Percentiles rank a stretch among this genome's conserved stretches.
These are phyloP conservation scores for Protophormia terraenovae DNA, from an alignment of 2,888 invertebrate species.

Conservation along the genomic window DNA sequence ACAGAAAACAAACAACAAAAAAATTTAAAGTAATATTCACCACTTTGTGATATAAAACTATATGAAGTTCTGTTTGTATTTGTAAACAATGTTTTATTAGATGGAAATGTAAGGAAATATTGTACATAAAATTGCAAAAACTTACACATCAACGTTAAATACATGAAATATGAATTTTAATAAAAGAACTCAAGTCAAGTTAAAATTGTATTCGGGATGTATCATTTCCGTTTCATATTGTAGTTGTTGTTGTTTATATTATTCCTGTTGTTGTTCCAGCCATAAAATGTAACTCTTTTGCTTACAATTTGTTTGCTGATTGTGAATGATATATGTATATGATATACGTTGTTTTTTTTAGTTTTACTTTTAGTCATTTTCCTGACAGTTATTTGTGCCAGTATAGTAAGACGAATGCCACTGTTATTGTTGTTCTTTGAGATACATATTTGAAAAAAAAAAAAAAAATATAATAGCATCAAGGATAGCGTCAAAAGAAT, in stretches of 20 bases:
- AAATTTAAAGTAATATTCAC: not conserved
- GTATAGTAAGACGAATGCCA: slow-evolving; percentile 39
- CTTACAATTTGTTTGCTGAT: slow-evolving; percentile 33
- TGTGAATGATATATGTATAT: slow-evolving; percentile 46
- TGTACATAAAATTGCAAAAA: not conserved
- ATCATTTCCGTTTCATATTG: slow-evolving; percentile 35
- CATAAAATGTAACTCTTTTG: slow-evolving; percentile 33
- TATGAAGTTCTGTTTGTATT: not conserved
- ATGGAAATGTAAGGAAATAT: slow-evolving; percentile 26
- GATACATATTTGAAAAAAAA: slow-evolving; percentile 9
- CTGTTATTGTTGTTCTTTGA: slow-evolving; percentile 40
- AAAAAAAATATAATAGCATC: slow-evolving; percentile 34
- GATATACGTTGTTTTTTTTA: slow-evolving; percentile 9
- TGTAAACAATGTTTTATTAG: slow-evolving; percentile 29
- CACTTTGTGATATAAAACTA: not conserved
- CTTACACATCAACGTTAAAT: not conserved
- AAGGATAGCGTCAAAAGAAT: slow-evolving; percentile 30
- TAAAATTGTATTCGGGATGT: slow-evolving; percentile 32
- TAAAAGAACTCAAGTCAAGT: slow-evolving; percentile 49
- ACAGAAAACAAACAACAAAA: not conserved
- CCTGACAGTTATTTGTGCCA: slow-evolving; percentile 44
- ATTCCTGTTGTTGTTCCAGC: slow-evolving; percentile 14
- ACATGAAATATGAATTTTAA: slow-evolving; percentile 55
- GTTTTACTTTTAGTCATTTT: slow-evolving; percentile 45
- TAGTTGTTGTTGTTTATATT: not conserved